Evolutionary conservation across 2,888 invertebrate species (phyloP), one percentile per base, ranked within the genome.

Genomic region (Dolomedes plantarius): DNA sequence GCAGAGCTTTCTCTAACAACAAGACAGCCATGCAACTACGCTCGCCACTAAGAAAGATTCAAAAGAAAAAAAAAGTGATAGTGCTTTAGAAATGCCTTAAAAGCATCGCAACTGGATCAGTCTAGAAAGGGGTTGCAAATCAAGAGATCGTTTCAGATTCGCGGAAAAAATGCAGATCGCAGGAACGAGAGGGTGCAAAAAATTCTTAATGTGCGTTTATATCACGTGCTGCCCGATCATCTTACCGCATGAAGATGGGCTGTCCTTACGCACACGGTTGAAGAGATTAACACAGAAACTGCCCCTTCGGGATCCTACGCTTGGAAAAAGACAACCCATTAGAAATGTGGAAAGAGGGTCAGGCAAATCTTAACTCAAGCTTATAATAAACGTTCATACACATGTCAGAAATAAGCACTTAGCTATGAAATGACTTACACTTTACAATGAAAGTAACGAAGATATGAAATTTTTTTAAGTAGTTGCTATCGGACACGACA

Each of bases 271-370:
- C n/a, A 71, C 87, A 56, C 87, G 88, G 67, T 86, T 87, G 83
- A 89, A 89, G 78, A 89, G 88, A 75, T 86, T 88, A 41, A 82
- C 82, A 77, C 88, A 89, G 82, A 89, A 87, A 85, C 89, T 89
- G 67, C 88, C 85, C 50, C 89, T 79, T 83, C 89, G 79, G 65
- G 87, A 87, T 39, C 87, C 87, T 87, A 74, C 80, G 81, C 87
- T 87, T 87, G 77, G 87, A 87, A 73, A 82, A 82, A 85, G 41
- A 87, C 50, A 80, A 86, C 56, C 80, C 50, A 68, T 85, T 85
- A 85, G 69, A 31, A 74, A 11, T n/a, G 9, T 29, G 11, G 16
- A 9, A 11, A 64, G 11, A 36, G 64, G 11, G 5, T 1, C 64
- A 64, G 16, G 64, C 29, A 29, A 64, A n/a, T n/a, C 29, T 29